These are phyloP conservation scores for Actinostola sp. DNA, from an alignment of 92 coral and sea anemone genomes.

Conservation along the genomic window DNA sequence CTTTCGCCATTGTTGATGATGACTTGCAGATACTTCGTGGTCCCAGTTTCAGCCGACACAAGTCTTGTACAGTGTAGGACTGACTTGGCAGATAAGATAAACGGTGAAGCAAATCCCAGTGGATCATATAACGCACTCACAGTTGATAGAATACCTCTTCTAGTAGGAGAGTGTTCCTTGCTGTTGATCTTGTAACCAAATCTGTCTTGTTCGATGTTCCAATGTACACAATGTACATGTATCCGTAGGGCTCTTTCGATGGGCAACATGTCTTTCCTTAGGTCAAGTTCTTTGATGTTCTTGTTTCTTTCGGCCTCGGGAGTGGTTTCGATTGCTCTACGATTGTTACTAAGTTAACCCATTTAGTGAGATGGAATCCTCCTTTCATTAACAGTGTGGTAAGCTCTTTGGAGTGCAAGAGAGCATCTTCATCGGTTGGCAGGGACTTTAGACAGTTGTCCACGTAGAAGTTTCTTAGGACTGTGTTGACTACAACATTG, in stretches of 20 bases:
- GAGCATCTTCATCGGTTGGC: slow-evolving; percentile 9
- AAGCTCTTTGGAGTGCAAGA: neutral
- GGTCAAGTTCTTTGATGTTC: slow-evolving; percentile 18
- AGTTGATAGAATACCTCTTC: slow-evolving; percentile 8
- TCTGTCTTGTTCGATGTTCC: slow-evolving; percentile 5
- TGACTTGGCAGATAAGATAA: slow-evolving; percentile 3
- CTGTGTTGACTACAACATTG: neutral
- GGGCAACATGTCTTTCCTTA: neutral
- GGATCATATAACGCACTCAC: slow-evolving; percentile 16
- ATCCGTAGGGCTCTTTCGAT: slow-evolving; percentile 14
- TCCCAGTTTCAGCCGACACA: slow-evolving; percentile 19
- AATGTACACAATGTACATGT: slow-evolving; percentile 10
- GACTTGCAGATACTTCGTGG: neutral
- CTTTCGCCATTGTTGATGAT: neutral
- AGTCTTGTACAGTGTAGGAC: slow-evolving; percentile 15
- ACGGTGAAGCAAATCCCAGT: slow-evolving; percentile 16
- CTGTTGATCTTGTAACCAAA: neutral
- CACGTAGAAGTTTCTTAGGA: slow-evolving; percentile 15
- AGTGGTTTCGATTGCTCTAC: neutral
- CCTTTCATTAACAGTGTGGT: neutral
- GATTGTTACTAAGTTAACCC: slow-evolving; percentile 20
- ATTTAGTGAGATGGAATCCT: slow-evolving; percentile 19
- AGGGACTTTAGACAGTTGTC: slow-evolving; percentile 14
- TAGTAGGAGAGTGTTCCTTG: neutral
- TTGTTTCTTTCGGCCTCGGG: slow-evolving; percentile 9